Conservation (phyloP, 2,113 vertebrate species). For the Anguilla rostrata region DNA sequence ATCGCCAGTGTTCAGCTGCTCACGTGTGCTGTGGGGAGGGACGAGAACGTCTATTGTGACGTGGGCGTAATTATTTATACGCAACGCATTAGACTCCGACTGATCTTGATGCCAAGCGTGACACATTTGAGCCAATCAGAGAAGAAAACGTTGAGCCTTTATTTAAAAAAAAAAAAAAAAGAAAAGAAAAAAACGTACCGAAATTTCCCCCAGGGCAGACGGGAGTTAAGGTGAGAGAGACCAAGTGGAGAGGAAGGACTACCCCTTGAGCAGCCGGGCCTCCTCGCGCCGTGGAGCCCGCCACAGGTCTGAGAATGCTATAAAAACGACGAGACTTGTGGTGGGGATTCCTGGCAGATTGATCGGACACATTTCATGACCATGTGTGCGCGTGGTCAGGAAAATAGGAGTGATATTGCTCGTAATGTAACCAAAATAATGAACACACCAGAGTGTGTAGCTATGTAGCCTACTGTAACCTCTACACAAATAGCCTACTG, state of each 20-base stretch:
- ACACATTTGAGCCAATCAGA: slow-evolving; percentile 10
- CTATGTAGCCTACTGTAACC: too few relatives aligned
- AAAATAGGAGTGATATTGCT: not conserved
- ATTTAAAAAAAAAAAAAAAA: not conserved
- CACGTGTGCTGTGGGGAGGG: not conserved
- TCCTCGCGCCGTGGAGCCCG: not conserved
- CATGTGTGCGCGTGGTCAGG: not conserved
- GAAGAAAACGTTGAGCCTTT: not conserved
- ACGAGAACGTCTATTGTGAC: not conserved
- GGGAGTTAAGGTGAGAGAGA: too few relatives aligned
- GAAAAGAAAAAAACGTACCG: not conserved
- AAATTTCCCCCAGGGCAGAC: not conserved
- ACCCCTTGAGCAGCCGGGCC: not conserved
- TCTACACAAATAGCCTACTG: too few relatives aligned
- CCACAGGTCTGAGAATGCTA: not conserved
- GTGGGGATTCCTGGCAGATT: not conserved
- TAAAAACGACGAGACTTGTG: not conserved
- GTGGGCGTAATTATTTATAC: slow-evolving; percentile 13
- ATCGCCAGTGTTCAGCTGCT: not conserved
- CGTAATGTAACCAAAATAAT: not conserved
- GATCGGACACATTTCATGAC: not conserved
- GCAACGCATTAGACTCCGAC: slow-evolving; percentile 10
- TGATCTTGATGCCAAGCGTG: not conserved
- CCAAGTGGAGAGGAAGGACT: not conserved
- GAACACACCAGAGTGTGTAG: not conserved